A percentile compares a stretch with the other conserved stretches of the same genome.
Evolutionary conservation across 2,113 vertebrate genomes (phyloP).

Genomic region (Hemichromis elongatus): DNA sequence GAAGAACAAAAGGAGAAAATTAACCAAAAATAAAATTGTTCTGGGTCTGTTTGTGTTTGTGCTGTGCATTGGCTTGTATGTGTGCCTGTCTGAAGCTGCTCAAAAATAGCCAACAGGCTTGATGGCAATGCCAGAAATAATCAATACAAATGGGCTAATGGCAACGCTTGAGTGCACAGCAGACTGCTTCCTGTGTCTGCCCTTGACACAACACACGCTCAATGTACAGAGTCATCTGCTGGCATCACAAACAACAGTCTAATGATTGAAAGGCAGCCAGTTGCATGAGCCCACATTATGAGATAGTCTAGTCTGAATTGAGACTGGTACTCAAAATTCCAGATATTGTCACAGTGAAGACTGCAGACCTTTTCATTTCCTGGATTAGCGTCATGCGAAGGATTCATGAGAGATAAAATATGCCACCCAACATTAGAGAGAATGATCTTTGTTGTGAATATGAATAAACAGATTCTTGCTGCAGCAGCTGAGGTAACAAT

Average conservation of each 20-base stretch:
- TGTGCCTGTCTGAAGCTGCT: neutral
- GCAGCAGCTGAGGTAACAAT: neutral
- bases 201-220: neutral
- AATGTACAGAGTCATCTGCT: neutral
- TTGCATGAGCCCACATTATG: neutral
- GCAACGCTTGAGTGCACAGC: neutral
- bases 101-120: slow-evolving; percentile 2
- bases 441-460: neutral
- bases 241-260: neutral
- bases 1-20: neutral
- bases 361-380: slow-evolving; percentile 14
- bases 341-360: neutral
- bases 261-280: neutral
- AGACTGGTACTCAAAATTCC: neutral
- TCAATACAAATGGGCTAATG: slow-evolving; percentile 20
- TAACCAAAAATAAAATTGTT: neutral
- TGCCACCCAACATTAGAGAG: neutral
- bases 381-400: neutral
- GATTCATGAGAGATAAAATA: neutral
- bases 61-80: neutral
- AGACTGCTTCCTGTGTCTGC: neutral
- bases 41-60: neutral
- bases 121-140: slow-evolving; percentile 14
- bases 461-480: neutral
- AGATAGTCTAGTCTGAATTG: neutral